Evolutionary conservation across 2,888 invertebrate genomes (phyloP).

Genomic region (Cotesia congregata): DNA sequence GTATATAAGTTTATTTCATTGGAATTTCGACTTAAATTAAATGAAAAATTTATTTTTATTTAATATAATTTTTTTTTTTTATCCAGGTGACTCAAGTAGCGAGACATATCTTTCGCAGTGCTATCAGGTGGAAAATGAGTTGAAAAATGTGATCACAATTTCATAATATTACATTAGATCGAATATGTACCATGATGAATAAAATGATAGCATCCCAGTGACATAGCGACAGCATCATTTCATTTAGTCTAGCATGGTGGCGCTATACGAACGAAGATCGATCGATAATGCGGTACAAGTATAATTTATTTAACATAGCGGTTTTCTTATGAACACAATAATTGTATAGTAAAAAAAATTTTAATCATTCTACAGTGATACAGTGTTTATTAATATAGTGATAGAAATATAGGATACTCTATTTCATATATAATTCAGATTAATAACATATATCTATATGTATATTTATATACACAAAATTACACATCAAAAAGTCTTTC

Average conservation of each 20-base stretch:
- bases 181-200: conserved; percentile 46
- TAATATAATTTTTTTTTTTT: neutral
- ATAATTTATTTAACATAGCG: conserved; percentile 35
- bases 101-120: neutral
- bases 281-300: conserved; percentile 62
- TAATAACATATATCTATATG: no score
- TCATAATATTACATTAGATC: conserved; percentile 16
- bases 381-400: no score
- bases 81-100: neutral
- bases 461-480: no score
- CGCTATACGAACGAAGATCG: conserved; percentile 61
- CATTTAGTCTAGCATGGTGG: conserved; percentile 54
- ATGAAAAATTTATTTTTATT: neutral
- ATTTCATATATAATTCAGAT: no score
- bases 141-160: conserved; percentile 43
- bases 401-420: no score
- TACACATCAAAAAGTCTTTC: neutral
- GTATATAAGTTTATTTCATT: no score
- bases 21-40: no score
- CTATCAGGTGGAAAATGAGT: neutral
- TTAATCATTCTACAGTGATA: no score
- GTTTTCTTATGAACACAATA: no score
- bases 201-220: conserved; percentile 49
- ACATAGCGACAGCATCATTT: conserved; percentile 47
- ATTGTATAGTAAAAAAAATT: no score